Base-by-base conservation (phyloP, 2,797 vertebrate genomes). In the Pteronotus mesoamericanus region DNA sequence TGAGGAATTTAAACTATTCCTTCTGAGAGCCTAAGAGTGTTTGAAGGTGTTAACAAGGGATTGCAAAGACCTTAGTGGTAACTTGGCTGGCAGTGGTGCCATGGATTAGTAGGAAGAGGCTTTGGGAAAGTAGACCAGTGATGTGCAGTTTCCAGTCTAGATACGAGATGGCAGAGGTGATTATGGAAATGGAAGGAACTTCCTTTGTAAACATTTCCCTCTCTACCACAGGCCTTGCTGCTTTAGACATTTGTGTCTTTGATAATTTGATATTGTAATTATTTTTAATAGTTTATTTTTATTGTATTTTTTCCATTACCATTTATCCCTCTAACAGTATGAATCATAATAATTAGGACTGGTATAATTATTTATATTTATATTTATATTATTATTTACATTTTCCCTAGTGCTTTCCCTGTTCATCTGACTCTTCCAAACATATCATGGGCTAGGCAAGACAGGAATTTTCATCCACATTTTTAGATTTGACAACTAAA, bases 401-500 rank as follows among this genome's bases (percentile, higher is more conserved):
- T 74, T 86, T 78, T 51, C 59, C 9, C 59, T 16, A 66, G 9
- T 82, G 3, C 9, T 88, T 88, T 92, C 19, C 10, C 9, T 82
- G 34, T 4, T 80, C 26, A 26, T 64, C 29, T 87, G 48, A 53
- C 26, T 79, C 71, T 75, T 82, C 57, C 26, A 32, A 74, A 19
- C 18, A 44, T 71, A 26, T 34, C 0, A 2, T 80, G 72, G 80
- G 12, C 21, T 44, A 82, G 19, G 24, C 1, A 34, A 5, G 14
- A 46, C 21, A 78, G 32, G 15, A 69, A 59, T 32, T 77, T 90
- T 91, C 86, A 88, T 72, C 46, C 79, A 61, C 21, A 21, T 61
- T 48, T 89, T 89, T 93, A 78, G 19, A 51, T 57, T 39, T 89
- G 55, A 89, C 89, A 44, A 83, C 37, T 37, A 83, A 94, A 79